Base-by-base conservation (phyloP, 2,888 invertebrate species). In the Aspidiotus destructor region DNA sequence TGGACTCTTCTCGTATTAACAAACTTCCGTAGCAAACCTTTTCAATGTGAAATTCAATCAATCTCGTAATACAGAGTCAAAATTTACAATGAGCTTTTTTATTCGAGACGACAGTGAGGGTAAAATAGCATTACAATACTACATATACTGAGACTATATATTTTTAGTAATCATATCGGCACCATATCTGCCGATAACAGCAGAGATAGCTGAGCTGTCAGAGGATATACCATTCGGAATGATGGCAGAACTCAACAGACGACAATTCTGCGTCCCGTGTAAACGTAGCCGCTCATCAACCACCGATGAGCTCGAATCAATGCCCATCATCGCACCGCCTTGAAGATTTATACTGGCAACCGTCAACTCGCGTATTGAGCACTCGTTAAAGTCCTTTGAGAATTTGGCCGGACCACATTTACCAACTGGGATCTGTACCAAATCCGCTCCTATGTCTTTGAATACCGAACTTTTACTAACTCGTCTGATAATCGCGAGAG, bases 281-380 rank as follows among this genome's bases (percentile, higher is more conserved):
- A 68, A 17, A 3, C 53, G n/a, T 17, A 61, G 40, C 9, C 62
- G 28, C 53, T 68, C 68, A 28, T 68, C 60, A 1, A 68, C 68
- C 7, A 68, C 68, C 13, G 68, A 68, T 10, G 60, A 53, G 7
- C 41, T n/a, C 42, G 61, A 28, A 54, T 41, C 40, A 7, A n/a
- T n/a, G 42, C 68, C 68, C 61, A 68, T 68, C 1, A 61, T 54
- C 16, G 61, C 44, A 1, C 68, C 68, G 17, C 68, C 68, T 17
- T 11, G 17, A 15, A 16, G 52, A 28, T 61, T 54, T 13, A 68
- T 54, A 28, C 61, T 53, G 17, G 62, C 54, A 16, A 68, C 53
- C n/a, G 68, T 53, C 5, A 53, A 42, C 10, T 68, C 42, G 15
- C 68, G 61, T 16, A 68, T 61, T 7, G 52, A 68, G 40, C 68